Conservation (phyloP, 2,113 vertebrate genomes). For the Pollachius pollachius region DNA sequence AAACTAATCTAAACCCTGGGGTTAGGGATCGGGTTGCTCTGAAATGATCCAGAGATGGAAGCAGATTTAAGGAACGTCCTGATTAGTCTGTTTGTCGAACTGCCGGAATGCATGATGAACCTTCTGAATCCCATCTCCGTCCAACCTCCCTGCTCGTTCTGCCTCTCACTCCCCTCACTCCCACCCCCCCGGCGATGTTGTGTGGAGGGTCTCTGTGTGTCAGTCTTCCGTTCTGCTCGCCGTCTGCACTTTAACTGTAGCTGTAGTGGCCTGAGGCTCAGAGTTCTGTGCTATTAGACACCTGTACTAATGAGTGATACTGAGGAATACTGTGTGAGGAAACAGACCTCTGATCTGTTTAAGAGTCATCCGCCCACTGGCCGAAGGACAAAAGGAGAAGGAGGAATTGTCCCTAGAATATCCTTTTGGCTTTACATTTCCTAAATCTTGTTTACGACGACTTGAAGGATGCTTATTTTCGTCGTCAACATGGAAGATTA, state of each 20-base stretch:
- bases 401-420: slow-evolving; percentile 6
- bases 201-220: too few relatives aligned
- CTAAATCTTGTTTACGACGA: background rate
- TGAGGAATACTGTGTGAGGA: slow-evolving; percentile 25
- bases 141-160: too few relatives aligned
- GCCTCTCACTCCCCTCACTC: too few relatives aligned
- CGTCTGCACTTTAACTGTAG: slow-evolving; percentile 68
- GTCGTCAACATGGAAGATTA: slow-evolving; percentile 23
- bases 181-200: too few relatives aligned
- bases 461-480: slow-evolving; percentile 1
- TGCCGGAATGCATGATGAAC: too few relatives aligned
- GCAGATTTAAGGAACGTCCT: too few relatives aligned
- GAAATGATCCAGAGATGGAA: too few relatives aligned
- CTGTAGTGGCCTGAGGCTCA: slow-evolving; percentile 17
- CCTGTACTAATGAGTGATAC: slow-evolving; percentile 26
- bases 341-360: background rate
- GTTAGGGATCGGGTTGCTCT: too few relatives aligned
- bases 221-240: slow-evolving; percentile 39
- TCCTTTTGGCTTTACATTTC: background rate
- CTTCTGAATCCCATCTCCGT: too few relatives aligned
- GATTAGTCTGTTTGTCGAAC: too few relatives aligned
- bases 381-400: slow-evolving; percentile 58
- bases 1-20: too few relatives aligned
- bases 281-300: slow-evolving; percentile 10
- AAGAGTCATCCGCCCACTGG: slow-evolving; percentile 32